Base-by-base conservation (phyloP, 2,113 vertebrate genomes). In the Planiliza haematocheilus region DNA sequence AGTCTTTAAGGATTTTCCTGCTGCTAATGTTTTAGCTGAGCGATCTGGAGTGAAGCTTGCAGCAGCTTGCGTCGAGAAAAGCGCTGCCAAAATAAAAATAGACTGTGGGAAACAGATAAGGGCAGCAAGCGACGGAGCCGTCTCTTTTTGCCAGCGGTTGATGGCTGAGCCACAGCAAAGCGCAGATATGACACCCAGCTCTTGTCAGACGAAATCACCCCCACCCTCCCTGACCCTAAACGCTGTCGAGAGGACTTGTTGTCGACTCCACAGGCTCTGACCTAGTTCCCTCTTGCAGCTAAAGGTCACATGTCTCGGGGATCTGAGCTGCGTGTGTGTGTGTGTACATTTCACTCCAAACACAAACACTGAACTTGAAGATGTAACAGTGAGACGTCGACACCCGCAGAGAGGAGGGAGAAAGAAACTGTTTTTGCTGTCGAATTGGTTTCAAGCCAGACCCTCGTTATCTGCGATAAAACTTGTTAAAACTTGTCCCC, bases 271-370 rank as follows among this genome's bases (percentile, higher is more conserved):
- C 73, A 0, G 82, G 72, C 59, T 43, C 61, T 43, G 70, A 87
- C 90, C 88, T 42, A 87, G 65, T 84, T 89, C 76, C 78, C 62
- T 80, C 77, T 72, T 1, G 8, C 63, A 76, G 81, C 63, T 78
- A 69, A 83, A 87, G 88, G 88, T 79, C 81, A 56, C 69, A 42
- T 50, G 63, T 64, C 79, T 58, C 16, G 59, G 39, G 21, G 70
- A 55, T 64, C 24, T 17, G 37, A 45, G 18, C 58, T 42, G 36
- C 30, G 2, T 17, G 39, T 57, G 60, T 17, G 39, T 57, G 60
- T 82, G 59, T 50, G 7, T 24, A 43, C 46, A 67, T 57, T 67
- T 82, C 5, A 24, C 56, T 77, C 63, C 34, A 42, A 69, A 72
- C 60, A 70, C 60, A 77, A 79, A 69, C 74, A 63, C 3, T 14